Evolutionary conservation across 2,888 invertebrate genomes (phyloP).

Genomic region (Yponomeuta cagnagella): DNA sequence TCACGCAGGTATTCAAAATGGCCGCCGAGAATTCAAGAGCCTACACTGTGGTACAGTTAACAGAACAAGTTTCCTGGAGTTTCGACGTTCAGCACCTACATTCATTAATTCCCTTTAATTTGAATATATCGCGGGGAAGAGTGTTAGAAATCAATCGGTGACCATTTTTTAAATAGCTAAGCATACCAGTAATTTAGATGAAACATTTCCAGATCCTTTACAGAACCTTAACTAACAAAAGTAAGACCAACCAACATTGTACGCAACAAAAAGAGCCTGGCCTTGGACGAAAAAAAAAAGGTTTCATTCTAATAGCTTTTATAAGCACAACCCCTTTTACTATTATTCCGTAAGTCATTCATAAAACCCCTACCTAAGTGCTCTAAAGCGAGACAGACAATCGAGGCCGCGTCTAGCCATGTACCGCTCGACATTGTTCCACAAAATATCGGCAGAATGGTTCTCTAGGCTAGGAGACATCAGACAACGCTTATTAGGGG

Average conservation of each 20-base stretch:
- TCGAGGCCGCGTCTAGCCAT: not conserved
- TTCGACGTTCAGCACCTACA: constrained; percentile 5
- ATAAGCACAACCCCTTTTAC: not conserved
- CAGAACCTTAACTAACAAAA: not conserved
- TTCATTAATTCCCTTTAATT: constrained; percentile 9
- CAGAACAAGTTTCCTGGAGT: constrained; percentile 6
- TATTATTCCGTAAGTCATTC: not conserved
- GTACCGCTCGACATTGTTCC: not conserved
- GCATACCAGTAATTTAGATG: too few relatives aligned
- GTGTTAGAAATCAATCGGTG: not conserved
- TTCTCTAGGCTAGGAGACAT: not conserved
- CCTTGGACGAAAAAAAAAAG: not conserved
- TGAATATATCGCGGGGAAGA: constrained; percentile 3
- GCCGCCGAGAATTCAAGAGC: constrained; percentile 71
- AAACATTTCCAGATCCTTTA: not conserved
- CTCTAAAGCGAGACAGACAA: not conserved
- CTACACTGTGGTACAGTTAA: constrained; percentile 45
- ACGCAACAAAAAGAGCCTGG: not conserved
- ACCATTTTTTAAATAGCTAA: not conserved
- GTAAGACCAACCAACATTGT: not conserved
- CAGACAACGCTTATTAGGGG: not conserved
- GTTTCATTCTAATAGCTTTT: not conserved
- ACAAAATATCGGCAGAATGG: not conserved
- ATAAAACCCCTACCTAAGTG: not conserved
- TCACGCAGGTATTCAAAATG: constrained; percentile 73